Evolutionary conservation across 2,113 vertebrate species (phyloP).

Genomic region (Nansenia antarctica): DNA sequence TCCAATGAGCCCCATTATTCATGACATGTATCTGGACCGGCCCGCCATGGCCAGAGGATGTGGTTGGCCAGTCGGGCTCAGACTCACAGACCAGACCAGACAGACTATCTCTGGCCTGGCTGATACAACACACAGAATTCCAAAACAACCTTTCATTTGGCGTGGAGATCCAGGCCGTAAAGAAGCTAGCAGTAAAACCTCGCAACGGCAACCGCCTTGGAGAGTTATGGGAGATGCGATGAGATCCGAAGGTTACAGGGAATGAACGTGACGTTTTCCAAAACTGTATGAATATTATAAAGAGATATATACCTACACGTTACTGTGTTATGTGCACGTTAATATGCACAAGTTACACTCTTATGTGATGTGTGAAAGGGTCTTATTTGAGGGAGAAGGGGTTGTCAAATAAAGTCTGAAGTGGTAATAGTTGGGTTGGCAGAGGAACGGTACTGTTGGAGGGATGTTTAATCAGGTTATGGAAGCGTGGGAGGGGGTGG

Average conservation of each 20-base stretch:
- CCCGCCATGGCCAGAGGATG: slow-evolving; percentile 56
- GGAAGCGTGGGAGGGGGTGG: slow-evolving; percentile 33
- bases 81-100: slow-evolving; percentile 29
- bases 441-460: slow-evolving; percentile 22
- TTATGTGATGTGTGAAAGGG: slow-evolving; percentile 17
- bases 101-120: slow-evolving; percentile 41
- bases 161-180: background rate
- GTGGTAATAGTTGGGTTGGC: slow-evolving; percentile 21
- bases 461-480: slow-evolving; percentile 58
- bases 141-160: slow-evolving; percentile 12
- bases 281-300: too few relatives aligned
- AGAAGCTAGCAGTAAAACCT: slow-evolving; percentile 15
- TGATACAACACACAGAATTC: slow-evolving; percentile 40
- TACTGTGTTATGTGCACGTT: too few relatives aligned
- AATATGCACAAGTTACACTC: too few relatives aligned
- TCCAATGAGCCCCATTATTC: slow-evolving; percentile 45
- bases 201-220: background rate
- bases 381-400: too few relatives aligned
- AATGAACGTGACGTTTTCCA: background rate
- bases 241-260: background rate
- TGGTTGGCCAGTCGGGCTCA: slow-evolving; percentile 43
- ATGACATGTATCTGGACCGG: slow-evolving; percentile 61
- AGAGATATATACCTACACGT: too few relatives aligned
- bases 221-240: slow-evolving; percentile 32
- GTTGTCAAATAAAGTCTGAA: slow-evolving; percentile 10